Conservation (phyloP, 2,888 invertebrate genomes). For the Cerastis leucographa region DNA sequence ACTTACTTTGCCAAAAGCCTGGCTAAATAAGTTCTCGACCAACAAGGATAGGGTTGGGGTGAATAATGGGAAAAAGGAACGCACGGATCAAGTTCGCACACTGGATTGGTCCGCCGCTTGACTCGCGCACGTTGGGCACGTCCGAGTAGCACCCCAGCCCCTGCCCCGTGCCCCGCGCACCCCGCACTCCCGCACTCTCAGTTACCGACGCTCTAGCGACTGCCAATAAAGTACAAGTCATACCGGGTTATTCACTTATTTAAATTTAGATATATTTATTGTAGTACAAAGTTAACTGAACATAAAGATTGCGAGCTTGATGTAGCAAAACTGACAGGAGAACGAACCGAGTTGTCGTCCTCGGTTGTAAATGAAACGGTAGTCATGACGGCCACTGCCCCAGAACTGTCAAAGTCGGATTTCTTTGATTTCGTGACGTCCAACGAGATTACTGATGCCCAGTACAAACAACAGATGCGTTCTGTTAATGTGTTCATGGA, state of each 20-base stretch:
- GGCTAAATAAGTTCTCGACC: constrained; percentile 78
- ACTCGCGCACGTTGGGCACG: constrained; percentile 79
- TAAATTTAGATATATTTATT: constrained; percentile 87
- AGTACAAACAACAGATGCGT: constrained; percentile 93
- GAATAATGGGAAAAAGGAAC: constrained; percentile 90
- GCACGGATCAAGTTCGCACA: constrained; percentile 89
- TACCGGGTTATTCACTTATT: constrained; percentile 87
- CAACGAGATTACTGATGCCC: constrained; percentile 93
- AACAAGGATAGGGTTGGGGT: constrained; percentile 81
- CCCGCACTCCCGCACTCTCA: constrained; percentile 80
- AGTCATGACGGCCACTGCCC: constrained; percentile 96
- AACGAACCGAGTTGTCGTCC: constrained; percentile 79
- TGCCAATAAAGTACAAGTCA: constrained; percentile 91
- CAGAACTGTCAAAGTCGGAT: constrained; percentile 96
- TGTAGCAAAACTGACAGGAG: constrained; percentile 78
- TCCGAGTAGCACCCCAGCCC: constrained; percentile 83
- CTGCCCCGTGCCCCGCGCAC: constrained; percentile 68
- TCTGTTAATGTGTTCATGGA: constrained; percentile 92
- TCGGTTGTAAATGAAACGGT: constrained; percentile 91
- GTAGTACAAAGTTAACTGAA: constrained; percentile 86
- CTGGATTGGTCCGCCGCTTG: constrained; percentile 88
- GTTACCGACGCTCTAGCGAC: constrained; percentile 90
- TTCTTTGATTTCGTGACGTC: constrained; percentile 97
- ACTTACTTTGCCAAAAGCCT: constrained; percentile 70
- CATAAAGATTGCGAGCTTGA: constrained; percentile 74